These are phyloP conservation scores for Orestias chungarensis DNA, from an alignment of 2,797 vertebrate species.

Conservation along the genomic window DNA sequence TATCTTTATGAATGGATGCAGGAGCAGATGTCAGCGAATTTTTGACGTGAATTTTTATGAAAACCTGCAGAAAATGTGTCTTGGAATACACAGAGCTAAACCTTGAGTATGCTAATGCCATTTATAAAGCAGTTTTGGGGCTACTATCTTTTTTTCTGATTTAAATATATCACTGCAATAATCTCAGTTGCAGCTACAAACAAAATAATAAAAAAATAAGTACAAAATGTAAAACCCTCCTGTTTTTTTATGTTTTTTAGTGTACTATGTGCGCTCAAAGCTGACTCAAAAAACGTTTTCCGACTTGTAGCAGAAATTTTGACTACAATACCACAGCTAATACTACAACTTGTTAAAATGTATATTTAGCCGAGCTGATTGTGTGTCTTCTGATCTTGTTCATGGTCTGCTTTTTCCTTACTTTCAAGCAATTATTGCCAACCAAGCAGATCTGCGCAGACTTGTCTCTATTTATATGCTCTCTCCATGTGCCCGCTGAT, in stretches of 20 bases:
- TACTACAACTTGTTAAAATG: not conserved
- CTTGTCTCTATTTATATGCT: slow-evolving; percentile 12
- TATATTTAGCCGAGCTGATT: not conserved
- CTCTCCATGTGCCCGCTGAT: slow-evolving; percentile 33
- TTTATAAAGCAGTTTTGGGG: not conserved
- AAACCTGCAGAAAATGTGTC: not conserved
- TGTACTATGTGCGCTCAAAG: not conserved
- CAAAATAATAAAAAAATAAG: not conserved
- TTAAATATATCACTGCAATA: not conserved
- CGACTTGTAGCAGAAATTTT: not conserved
- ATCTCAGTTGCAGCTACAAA: not conserved
- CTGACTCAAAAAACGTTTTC: not conserved
- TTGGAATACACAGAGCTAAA: not conserved
- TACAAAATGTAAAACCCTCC: not conserved
- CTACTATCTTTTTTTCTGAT: not conserved
- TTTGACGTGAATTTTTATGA: not conserved
- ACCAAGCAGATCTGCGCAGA: slow-evolving; percentile 16
- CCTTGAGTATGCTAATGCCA: slow-evolving; percentile 3
- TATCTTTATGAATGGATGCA: slow-evolving; percentile 1
- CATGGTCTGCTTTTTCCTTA: not conserved
- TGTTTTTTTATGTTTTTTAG: not conserved
- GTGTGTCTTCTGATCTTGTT: slow-evolving; percentile 3
- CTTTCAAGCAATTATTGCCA: not conserved
- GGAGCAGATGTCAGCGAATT: not conserved
- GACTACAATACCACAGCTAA: not conserved